Conservation (phyloP, 37 sponge, comb jelly and placozoan genomes). For the Crambe crambe region DNA sequence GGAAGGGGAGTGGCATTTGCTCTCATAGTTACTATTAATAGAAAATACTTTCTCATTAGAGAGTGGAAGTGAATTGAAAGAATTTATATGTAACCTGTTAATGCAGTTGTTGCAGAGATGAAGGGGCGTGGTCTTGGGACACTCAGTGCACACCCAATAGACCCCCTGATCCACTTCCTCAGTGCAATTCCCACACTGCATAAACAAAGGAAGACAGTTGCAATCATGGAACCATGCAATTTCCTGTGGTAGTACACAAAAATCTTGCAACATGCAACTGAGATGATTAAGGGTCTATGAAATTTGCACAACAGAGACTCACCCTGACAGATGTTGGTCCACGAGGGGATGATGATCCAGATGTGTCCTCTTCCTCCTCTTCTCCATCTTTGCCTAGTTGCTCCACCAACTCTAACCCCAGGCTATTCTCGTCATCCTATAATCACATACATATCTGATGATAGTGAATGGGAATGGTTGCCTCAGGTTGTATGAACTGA, state of each 20-base stretch:
- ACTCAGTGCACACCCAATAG: slow-evolving; percentile 58
- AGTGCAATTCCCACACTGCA: slow-evolving; percentile 48
- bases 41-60: not conserved
- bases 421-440: slow-evolving; percentile 11
- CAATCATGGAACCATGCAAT: not conserved
- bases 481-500: not conserved
- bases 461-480: not conserved
- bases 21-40: slow-evolving; percentile 30
- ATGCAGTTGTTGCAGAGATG: slow-evolving; percentile 48
- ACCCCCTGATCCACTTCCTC: slow-evolving; percentile 2
- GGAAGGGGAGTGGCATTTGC: slow-evolving; percentile 23
- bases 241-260: not conserved
- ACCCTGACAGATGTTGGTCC: not conserved
- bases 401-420: not conserved
- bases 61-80: not conserved
- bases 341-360: not conserved
- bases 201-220: not conserved
- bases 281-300: not conserved
- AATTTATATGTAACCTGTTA: slow-evolving; percentile 33
- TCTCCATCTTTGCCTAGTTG: not conserved
- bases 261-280: too few species aligned
- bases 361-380: not conserved
- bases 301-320: not conserved
- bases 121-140: slow-evolving; percentile 18
- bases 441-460: not conserved